phyloP scores from a whole-genome alignment of 2,113 vertebrate genomes.

The Narcine bancroftii region DNA sequence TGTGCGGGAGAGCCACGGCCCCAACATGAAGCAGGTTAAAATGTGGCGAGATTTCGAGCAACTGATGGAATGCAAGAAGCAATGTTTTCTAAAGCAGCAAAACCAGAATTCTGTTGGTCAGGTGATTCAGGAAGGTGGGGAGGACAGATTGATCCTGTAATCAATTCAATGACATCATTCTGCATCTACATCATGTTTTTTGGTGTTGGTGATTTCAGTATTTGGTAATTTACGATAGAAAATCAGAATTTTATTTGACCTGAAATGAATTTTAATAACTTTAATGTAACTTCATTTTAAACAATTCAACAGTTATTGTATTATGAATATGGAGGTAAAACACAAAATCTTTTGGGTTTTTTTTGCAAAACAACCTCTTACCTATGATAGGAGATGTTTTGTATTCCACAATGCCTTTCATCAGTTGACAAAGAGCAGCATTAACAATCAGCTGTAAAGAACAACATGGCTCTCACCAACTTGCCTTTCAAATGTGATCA shows the following conservation, averaged over 20 bases:
- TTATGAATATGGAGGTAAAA: not conserved
- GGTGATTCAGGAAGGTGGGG: slow-evolving; percentile 84
- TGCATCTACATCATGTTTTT: not conserved
- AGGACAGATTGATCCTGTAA: slow-evolving; percentile 83
- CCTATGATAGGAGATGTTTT: not conserved
- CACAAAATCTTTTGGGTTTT: not conserved
- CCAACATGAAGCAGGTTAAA: slow-evolving; percentile 89
- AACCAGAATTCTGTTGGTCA: slow-evolving; percentile 72
- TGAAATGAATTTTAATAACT: not conserved
- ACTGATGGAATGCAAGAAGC: slow-evolving; percentile 83
- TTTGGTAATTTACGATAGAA: not conserved
- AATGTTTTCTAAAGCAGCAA: slow-evolving; percentile 80
- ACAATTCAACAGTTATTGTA: not conserved
- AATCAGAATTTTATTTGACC: not conserved
- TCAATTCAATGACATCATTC: not conserved
- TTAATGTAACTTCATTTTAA: not conserved
- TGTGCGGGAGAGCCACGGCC: slow-evolving; percentile 75
- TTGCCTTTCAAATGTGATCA: not conserved
- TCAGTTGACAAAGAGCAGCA: not conserved
- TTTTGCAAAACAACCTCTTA: not conserved
- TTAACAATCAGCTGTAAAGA: not conserved
- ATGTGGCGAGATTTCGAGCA: slow-evolving; percentile 89
- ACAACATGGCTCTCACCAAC: not conserved
- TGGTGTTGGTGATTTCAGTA: not conserved
- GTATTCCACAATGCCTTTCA: not conserved